These are phyloP conservation scores for Phyllostomus hastatus DNA, from an alignment of 2,113 vertebrate species.

Conservation along the genomic window DNA sequence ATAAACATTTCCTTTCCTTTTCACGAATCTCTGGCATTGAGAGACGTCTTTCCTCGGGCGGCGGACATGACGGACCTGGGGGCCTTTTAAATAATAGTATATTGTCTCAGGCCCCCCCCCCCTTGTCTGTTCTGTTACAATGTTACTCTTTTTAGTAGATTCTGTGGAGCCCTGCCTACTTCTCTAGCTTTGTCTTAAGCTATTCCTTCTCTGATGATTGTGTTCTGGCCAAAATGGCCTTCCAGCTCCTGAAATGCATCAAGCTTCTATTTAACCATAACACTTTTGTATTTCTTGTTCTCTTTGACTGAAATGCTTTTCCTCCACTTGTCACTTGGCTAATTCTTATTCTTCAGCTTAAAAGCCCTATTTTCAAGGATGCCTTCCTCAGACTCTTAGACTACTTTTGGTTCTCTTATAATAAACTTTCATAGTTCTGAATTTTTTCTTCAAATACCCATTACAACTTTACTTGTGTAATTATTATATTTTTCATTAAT, in stretches of 20 bases:
- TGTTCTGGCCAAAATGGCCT: background rate
- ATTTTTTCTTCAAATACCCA: background rate
- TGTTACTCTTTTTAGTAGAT: background rate
- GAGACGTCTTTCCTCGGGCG: too few species aligned
- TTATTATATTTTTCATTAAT: background rate
- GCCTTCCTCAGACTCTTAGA: background rate
- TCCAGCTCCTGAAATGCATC: background rate
- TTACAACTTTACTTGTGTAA: background rate
- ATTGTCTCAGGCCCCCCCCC: too few species aligned
- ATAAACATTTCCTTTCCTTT: too few species aligned
- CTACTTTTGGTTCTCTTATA: background rate
- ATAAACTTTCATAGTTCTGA: background rate
- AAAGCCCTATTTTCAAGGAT: background rate
- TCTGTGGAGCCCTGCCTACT: background rate
- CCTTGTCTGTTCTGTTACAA: background rate
- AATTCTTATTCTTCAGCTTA: background rate
- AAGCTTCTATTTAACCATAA: background rate
- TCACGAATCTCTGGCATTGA: too few species aligned
- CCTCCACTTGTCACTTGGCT: background rate
- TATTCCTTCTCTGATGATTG: background rate
- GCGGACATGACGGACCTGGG: too few species aligned
- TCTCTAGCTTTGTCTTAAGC: background rate
- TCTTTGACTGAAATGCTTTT: background rate
- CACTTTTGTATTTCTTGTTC: background rate
- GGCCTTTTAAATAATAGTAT: too few species aligned